phyloP scores from a whole-genome alignment of 2,888 invertebrate species.

The Xanthostigma xanthostigma region DNA sequence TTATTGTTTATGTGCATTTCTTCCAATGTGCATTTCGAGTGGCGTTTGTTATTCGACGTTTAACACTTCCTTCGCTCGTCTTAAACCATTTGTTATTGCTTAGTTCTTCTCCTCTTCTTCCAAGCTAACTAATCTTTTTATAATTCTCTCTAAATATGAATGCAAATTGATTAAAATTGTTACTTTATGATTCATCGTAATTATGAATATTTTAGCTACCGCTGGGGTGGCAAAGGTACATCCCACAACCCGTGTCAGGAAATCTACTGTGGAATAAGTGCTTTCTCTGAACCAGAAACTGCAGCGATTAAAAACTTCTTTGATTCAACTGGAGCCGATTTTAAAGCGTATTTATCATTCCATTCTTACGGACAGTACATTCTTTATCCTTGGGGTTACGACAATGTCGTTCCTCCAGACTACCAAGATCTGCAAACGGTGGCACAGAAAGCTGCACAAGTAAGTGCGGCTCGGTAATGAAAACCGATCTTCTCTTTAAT shows the following conservation, averaged over 20 bases:
- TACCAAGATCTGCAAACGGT: constrained; percentile 50
- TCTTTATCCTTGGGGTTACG: constrained; percentile 78
- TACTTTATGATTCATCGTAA: too few relatives aligned
- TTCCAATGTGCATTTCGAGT: too few relatives aligned
- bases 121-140: too few relatives aligned
- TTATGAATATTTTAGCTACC: constrained; percentile 33
- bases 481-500: background rate
- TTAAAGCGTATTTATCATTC: constrained; percentile 60
- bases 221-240: constrained; percentile 77
- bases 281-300: constrained; percentile 83
- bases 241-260: constrained; percentile 71
- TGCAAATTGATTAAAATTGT: too few relatives aligned
- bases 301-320: constrained; percentile 43
- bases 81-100: too few relatives aligned
- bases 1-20: too few relatives aligned
- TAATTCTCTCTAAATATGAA: too few relatives aligned
- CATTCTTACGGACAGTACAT: constrained; percentile 80
- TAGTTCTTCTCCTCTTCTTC: too few relatives aligned
- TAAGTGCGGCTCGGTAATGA: constrained; percentile 21
- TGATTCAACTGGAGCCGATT: constrained; percentile 31
- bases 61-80: too few relatives aligned
- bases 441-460: constrained; percentile 53
- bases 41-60: too few relatives aligned
- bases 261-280: constrained; percentile 59
- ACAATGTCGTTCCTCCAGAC: constrained; percentile 52